These are phyloP conservation scores for Zosterops pallidus DNA, from an alignment of 2,113 vertebrate species.

Conservation along the genomic window DNA sequence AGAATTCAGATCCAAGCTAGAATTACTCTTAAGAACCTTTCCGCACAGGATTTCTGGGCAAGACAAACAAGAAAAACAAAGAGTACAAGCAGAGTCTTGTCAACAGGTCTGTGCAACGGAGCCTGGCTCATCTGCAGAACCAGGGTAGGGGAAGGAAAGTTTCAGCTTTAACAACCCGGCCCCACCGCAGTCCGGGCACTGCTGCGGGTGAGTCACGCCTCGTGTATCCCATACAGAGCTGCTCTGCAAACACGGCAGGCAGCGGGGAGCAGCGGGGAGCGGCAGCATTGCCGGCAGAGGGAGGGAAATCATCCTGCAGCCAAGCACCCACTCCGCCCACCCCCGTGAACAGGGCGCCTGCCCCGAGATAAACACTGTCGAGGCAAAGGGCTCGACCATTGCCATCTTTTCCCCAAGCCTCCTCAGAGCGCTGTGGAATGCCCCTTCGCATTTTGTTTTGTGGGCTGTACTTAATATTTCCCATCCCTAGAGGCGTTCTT, in stretches of 20 bases:
- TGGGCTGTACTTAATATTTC: neutral
- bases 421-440: accelerated
- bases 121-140: neutral
- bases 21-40: neutral
- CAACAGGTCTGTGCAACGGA: neutral
- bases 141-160: accelerated
- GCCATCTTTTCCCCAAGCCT: accelerated
- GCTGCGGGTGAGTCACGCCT: neutral
- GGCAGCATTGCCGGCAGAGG: neutral
- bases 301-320: neutral
- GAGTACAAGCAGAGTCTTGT: neutral
- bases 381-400: accelerated
- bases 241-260: neutral
- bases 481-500: no score
- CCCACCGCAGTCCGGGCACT: neutral
- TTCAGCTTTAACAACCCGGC: neutral
- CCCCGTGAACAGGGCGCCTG: accelerated
- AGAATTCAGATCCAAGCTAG: neutral
- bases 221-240: neutral
- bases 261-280: neutral
- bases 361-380: accelerated
- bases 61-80: neutral
- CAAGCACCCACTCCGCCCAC: accelerated
- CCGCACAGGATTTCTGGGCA: neutral
- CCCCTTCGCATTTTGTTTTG: accelerated